Base-by-base conservation (phyloP, 2,797 vertebrate genomes). In the Rhyacichthys aspro region DNA sequence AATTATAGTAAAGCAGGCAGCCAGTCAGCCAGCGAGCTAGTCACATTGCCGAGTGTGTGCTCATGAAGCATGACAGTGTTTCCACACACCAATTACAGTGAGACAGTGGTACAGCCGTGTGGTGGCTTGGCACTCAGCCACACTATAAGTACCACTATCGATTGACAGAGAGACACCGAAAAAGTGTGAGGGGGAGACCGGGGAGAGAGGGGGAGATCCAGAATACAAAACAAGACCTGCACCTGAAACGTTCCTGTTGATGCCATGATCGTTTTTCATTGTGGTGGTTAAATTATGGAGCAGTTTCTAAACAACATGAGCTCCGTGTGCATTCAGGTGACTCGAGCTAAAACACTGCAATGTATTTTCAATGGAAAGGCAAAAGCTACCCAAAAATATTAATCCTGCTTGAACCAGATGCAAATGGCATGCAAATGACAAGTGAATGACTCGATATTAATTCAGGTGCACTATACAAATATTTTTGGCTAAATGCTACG, bases 61-160 rank as follows among this genome's bases (percentile, higher is more conserved):
- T 88, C 83, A 85, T 80, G 81, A 73, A 78, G 78, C 83, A 82
- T 86, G 84, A 86, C 87, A 86, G 74, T 85, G 79, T 88, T 89
- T 87, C 85, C 86, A 83, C 86, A 82, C 82, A 84, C 80, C 86
- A 90, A 88, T 90, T 90, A 89, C 79, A 62, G 75, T 19, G 36
- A 82, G 75, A 83, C 76, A 70, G 81, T 60, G 71, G 76, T 81
- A 81, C 81, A 78, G 86, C 83, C 80, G 79, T 78, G 80, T 72
- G 72, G 79, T 59, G 74, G 82, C 79, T 74, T 86, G 85, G 86
- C 88, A 70, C 79, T 79, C 69, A 63, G 86, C 86, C 84, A 82
- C 75, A 76, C 62, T 82, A 81, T 80, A 86, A 89, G 84, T 71
- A 83, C 71, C 81, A 52, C 71, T 82, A 87, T 88, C 81, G 85